A percentile compares a stretch with the other conserved stretches of the same genome.
Conservation (phyloP, 2,797 vertebrate species). For the Thunnus albacares region DNA sequence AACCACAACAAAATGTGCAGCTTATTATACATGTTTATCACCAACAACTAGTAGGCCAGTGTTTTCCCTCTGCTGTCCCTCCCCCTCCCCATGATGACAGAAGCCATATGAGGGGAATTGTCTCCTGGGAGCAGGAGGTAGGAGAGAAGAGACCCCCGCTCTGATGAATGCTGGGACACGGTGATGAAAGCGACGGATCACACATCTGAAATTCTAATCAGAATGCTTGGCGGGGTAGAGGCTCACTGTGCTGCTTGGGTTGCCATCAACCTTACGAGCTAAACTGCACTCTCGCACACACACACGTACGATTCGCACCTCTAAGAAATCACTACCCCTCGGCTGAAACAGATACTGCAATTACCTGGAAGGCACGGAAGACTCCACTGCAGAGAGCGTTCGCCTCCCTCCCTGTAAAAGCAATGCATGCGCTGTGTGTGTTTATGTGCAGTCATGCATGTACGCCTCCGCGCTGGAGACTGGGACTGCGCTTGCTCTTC, state of each 20-base stretch:
- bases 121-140: conserved; percentile 43
- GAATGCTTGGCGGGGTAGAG: conserved; percentile 77
- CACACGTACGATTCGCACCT: conserved; percentile 42
- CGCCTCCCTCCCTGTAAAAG: conserved; percentile 23
- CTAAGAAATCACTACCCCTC: conserved; percentile 49
- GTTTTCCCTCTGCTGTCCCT: conserved; percentile 11
- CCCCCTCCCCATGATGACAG: conserved; percentile 27
- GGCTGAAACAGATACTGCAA: conserved; percentile 76
- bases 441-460: conserved; percentile 42
- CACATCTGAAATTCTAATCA: conserved; percentile 85
- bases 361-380: conserved; percentile 65
- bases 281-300: conserved; percentile 33
- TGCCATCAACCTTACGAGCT: conserved; percentile 42
- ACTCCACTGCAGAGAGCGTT: conserved; percentile 32
- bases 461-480: conserved; percentile 4
- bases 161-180: conserved; percentile 43
- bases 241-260: conserved; percentile 34
- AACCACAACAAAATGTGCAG: conserved; percentile 56
- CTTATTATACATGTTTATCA: conserved; percentile 52
- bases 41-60: conserved; percentile 32
- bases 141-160: conserved; percentile 32
- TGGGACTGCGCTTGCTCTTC: not conserved
- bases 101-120: conserved; percentile 18
- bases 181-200: conserved; percentile 72
- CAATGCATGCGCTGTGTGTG: conserved; percentile 31